phyloP scores from a whole-genome alignment of 2,113 vertebrate species.

The Acanthochromis polyacanthus region DNA sequence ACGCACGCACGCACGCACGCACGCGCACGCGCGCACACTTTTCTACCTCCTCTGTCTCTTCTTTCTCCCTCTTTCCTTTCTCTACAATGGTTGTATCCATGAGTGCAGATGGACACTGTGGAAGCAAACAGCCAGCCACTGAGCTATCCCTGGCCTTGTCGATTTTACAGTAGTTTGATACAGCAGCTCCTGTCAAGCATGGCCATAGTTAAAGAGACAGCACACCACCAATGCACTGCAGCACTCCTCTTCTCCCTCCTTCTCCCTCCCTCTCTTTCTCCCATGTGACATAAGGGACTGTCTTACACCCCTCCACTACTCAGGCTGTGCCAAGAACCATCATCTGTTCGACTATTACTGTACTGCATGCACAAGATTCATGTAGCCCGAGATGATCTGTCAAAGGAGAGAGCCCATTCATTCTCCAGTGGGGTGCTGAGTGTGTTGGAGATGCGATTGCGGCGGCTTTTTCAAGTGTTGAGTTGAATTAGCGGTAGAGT shows the following conservation, averaged over 20 bases:
- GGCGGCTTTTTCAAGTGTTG: constrained; percentile 37
- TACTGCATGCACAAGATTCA: constrained; percentile 56
- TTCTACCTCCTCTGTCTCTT: constrained; percentile 47
- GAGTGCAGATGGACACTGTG: constrained; percentile 65
- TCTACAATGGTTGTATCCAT: constrained; percentile 40
- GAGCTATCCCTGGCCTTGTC: constrained; percentile 62
- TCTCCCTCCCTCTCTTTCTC: constrained; percentile 61
- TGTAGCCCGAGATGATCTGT: constrained; percentile 57
- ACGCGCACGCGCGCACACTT: constrained; percentile 19
- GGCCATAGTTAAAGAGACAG: constrained; percentile 78
- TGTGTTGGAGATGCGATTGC: constrained; percentile 33
- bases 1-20: constrained; percentile 5
- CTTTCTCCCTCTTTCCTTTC: constrained; percentile 13
- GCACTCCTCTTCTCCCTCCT: constrained; percentile 63
- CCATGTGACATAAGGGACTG: constrained; percentile 80
- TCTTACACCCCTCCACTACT: constrained; percentile 80
- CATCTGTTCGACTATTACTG: constrained; percentile 81
- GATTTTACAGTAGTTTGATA: constrained; percentile 80
- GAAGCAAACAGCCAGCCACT: constrained; percentile 48
- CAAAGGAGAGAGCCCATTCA: constrained; percentile 63
- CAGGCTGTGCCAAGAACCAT: constrained; percentile 75
- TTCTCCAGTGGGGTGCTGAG: constrained; percentile 42
- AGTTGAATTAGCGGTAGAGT: constrained; percentile 28
- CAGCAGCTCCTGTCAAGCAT: constrained; percentile 72
- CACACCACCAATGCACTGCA: constrained; percentile 70